These are phyloP conservation scores for Acanthoscelides obtectus DNA, from an alignment of 2,888 invertebrate species.

Conservation along the genomic window DNA sequence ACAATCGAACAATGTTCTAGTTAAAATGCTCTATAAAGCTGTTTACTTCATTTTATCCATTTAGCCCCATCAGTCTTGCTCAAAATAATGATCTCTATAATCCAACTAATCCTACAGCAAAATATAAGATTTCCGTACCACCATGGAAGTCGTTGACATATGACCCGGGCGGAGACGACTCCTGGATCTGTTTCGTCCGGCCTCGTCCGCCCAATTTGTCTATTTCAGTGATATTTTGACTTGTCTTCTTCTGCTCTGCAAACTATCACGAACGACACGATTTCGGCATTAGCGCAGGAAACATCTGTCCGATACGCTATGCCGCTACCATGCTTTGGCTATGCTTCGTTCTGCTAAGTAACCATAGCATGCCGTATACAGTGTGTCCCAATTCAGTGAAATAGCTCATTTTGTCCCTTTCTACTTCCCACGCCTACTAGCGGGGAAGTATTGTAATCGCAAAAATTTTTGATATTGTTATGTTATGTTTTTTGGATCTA, in stretches of 20 bases:
- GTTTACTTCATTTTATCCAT: too few species aligned
- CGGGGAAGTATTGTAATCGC: too few species aligned
- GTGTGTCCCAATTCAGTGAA: neutral
- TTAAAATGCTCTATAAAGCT: too few species aligned
- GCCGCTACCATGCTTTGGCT: neutral
- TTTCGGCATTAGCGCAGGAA: conserved; percentile 30
- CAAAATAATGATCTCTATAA: too few species aligned
- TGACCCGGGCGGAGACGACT: neutral
- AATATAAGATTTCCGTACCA: neutral
- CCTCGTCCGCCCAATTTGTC: conserved; percentile 32
- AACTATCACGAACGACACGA: conserved; percentile 32
- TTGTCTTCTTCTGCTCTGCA: conserved; percentile 20
- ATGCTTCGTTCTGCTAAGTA: neutral
- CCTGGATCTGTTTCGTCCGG: neutral
- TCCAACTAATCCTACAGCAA: too few species aligned
- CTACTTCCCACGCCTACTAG: too few species aligned
- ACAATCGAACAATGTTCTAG: too few species aligned
- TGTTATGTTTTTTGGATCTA: too few species aligned
- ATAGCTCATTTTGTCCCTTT: too few species aligned
- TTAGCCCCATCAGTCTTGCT: too few species aligned
- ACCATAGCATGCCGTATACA: neutral
- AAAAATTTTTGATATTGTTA: too few species aligned
- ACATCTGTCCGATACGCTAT: conserved; percentile 16
- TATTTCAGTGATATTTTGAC: conserved; percentile 36
- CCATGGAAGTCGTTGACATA: neutral